Conservation (phyloP, 2,888 invertebrate species). For the Drosophila neonasuta region DNA sequence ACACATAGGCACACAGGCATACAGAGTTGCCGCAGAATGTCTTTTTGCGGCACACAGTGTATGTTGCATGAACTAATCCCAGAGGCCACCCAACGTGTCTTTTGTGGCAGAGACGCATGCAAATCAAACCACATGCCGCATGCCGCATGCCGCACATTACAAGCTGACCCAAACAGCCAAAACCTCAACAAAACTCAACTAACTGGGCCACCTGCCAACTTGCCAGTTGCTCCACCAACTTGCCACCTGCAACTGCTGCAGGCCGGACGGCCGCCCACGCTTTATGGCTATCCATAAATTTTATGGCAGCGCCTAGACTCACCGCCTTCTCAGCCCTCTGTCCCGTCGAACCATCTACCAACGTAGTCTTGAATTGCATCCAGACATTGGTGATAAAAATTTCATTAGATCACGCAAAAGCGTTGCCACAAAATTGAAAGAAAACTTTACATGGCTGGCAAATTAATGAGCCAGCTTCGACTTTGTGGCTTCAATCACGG, state of each 20-base stretch:
- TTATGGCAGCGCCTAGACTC: constrained; percentile 73
- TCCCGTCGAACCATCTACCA: neutral
- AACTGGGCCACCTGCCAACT: constrained; percentile 54
- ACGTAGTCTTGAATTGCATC: constrained; percentile 31
- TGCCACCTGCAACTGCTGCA: constrained; percentile 39
- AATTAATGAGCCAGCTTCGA: constrained; percentile 28
- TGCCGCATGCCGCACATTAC: constrained; percentile 63
- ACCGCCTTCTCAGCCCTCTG: constrained; percentile 7
- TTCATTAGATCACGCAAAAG: constrained; percentile 73
- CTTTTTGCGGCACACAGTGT: constrained; percentile 36
- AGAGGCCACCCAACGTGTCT: constrained; percentile 32
- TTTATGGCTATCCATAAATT: constrained; percentile 73
- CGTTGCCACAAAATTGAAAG: constrained; percentile 38
- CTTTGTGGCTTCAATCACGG: constrained; percentile 29
- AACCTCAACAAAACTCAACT: constrained; percentile 58
- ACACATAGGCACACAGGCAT: constrained; percentile 14
- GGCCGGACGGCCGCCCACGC: constrained; percentile 45
- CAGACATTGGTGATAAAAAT: constrained; percentile 69
- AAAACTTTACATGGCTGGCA: constrained; percentile 8
- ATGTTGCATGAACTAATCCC: constrained; percentile 27
- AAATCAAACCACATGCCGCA: constrained; percentile 66
- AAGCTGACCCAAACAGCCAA: constrained; percentile 65
- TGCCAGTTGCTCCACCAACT: constrained; percentile 13
- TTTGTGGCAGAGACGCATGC: constrained; percentile 36
- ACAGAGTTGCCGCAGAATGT: constrained; percentile 42